These are phyloP conservation scores for Habropoda laboriosa DNA, from an alignment of 1,140 invertebrate species.

Conservation along the genomic window DNA sequence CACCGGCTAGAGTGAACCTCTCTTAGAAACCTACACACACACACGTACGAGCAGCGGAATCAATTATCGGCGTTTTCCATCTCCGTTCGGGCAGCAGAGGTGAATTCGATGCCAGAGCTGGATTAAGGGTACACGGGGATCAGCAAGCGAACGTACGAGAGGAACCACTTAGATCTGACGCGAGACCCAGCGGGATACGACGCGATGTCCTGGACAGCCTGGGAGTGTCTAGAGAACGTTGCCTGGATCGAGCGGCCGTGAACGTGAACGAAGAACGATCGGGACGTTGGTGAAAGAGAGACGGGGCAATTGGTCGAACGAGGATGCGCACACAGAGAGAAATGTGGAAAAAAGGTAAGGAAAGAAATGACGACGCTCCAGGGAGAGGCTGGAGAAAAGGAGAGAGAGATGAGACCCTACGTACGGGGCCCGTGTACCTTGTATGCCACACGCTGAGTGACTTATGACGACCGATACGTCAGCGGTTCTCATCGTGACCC, in stretches of 20 bases:
- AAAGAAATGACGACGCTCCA: background rate
- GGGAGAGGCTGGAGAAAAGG: conserved; percentile 20
- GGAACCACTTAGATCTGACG: conserved; percentile 60
- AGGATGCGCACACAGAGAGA: conserved; percentile 36
- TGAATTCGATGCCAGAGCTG: conserved; percentile 41
- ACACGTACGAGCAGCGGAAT: conserved; percentile 39
- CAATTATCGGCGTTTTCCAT: conserved; percentile 62
- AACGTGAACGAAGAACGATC: conserved; percentile 5
- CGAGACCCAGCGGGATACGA: conserved; percentile 66
- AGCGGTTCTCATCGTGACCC: conserved; percentile 67
- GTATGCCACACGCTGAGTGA: conserved; percentile 75
- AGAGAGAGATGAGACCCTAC: conserved; percentile 42
- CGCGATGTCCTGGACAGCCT: conserved; percentile 66
- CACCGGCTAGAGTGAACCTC: background rate
- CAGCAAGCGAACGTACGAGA: conserved; percentile 24
- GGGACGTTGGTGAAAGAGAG: background rate
- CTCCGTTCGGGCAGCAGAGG: background rate
- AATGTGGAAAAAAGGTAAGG: conserved; percentile 21
- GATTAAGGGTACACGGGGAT: conserved; percentile 52
- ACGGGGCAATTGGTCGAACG: no score
- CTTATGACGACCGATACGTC: conserved; percentile 71
- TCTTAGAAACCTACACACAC: background rate
- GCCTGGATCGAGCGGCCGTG: conserved; percentile 43
- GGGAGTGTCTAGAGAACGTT: conserved; percentile 56
- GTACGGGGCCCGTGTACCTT: conserved; percentile 62